phyloP scores from a whole-genome alignment of 2,113 vertebrate species.

The Amphiprion percula region DNA sequence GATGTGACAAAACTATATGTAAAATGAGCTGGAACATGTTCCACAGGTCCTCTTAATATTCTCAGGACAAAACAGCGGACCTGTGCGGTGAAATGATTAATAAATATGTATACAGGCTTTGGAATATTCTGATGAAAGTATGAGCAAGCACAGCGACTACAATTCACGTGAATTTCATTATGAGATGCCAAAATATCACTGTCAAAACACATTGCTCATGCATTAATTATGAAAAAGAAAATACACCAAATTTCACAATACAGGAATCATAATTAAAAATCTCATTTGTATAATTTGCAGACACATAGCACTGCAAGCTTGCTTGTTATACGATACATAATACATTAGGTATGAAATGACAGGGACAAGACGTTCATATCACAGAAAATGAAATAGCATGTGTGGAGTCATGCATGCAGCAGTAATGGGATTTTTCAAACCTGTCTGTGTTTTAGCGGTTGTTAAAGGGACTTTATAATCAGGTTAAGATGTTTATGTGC shows the following conservation, averaged over 20 bases:
- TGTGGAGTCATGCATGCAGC: conserved; percentile 83
- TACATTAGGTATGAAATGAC: conserved; percentile 70
- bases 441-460: conserved; percentile 74
- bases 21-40: conserved; percentile 42
- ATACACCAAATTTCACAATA: conserved; percentile 60
- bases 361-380: conserved; percentile 66
- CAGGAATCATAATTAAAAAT: conserved; percentile 78
- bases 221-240: conserved; percentile 69
- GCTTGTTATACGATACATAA: conserved; percentile 61
- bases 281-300: conserved; percentile 64
- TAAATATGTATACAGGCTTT: conserved; percentile 47
- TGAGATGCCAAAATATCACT: conserved; percentile 54
- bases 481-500: conserved; percentile 81
- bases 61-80: conserved; percentile 54
- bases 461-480: conserved; percentile 88
- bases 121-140: conserved; percentile 50
- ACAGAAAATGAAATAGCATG: conserved; percentile 78
- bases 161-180: conserved; percentile 63
- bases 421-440: conserved; percentile 76
- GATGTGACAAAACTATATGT: conserved; percentile 4
- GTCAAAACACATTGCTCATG: conserved; percentile 71
- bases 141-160: conserved; percentile 44
- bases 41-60: conserved; percentile 45
- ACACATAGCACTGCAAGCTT: conserved; percentile 55
- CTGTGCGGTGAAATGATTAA: conserved; percentile 39